Evolutionary conservation across 2,113 vertebrate genomes (phyloP).

Genomic region (Platysteira castanea): DNA sequence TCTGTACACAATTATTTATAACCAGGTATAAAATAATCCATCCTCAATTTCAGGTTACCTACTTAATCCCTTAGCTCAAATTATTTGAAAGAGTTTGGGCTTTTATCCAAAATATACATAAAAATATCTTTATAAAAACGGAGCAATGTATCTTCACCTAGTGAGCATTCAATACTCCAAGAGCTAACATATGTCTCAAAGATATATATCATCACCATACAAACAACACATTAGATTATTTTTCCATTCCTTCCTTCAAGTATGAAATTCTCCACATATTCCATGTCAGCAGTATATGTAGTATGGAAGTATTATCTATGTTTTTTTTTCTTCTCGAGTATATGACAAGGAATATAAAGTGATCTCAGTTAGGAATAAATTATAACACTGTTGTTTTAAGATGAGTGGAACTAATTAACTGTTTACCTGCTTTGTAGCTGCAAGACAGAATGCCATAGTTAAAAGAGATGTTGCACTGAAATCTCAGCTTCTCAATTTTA

Average conservation of each 20-base stretch:
- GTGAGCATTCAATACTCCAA: constrained; percentile 36
- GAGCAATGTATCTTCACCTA: constrained; percentile 31
- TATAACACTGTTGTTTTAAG: background rate
- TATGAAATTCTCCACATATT: constrained; percentile 52
- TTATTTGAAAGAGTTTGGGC: constrained; percentile 11
- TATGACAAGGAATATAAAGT: background rate
- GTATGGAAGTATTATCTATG: background rate
- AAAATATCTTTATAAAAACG: constrained; percentile 53
- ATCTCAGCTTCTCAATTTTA: background rate
- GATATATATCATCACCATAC: constrained; percentile 42
- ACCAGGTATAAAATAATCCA: constrained; percentile 11
- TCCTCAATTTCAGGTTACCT: constrained; percentile 9
- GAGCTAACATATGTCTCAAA: constrained; percentile 43
- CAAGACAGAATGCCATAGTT: background rate
- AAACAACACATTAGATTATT: constrained; percentile 43
- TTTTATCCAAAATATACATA: constrained; percentile 43
- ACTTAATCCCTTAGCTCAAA: constrained; percentile 25
- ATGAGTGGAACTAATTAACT: background rate
- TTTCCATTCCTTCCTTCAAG: constrained; percentile 47
- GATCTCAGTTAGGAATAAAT: background rate
- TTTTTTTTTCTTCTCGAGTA: background rate
- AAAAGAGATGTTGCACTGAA: background rate
- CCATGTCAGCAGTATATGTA: constrained; percentile 4
- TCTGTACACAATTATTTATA: background rate
- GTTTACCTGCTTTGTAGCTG: background rate